Evolutionary conservation across 2,888 invertebrate genomes (phyloP), one percentile per base, ranked within the genome.

Genomic region (Drosophila mayaguana): DNA sequence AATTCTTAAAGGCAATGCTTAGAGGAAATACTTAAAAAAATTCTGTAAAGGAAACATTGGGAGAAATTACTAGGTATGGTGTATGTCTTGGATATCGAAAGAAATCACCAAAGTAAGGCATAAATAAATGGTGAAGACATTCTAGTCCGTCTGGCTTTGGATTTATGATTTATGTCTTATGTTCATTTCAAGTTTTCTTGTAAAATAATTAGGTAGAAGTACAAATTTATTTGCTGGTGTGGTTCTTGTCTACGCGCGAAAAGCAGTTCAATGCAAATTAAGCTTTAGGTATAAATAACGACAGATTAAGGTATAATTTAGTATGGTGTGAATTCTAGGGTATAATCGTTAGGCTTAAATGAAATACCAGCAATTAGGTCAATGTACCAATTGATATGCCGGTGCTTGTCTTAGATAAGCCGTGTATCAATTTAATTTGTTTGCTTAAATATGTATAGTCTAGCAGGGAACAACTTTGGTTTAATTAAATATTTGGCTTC

Each of bases 401-500:
- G 28, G 28, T 28, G 8, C 28, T 8, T 28, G 28, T 28, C 8
- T 28, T 28, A 8, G 28, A 28, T 28, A 8, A 28, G 7, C 8
- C 32, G 11, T 11, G 1, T 45, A 14, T 14, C 3, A 14, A 22
- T 22, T 22, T 22, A 22, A 45, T 14, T 22, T 3, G 36, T 25
- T 46, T 46, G 7, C 4, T 48, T 6, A n/a, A 11, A 1, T 48
- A 48, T 9, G n/a, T n/a, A 5, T 11, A 48, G 6, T 1, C 22
- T 22, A 8, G 32, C 18, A 32, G 7, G 18, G 25, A n/a, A 55
- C 55, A 36, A 32, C 28, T n/a, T 66, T 65, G 14, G 43, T 53
- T 69, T 72, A 20, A 48, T 51, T 55, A 12, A 57, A 42, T 72
- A 45, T 72, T 72, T 72, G 72, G 73, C 34, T 40, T 72, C 14